Evolutionary conservation across 2,888 invertebrate species (phyloP), one percentile per base, ranked within the genome.

Genomic region (Myopa testacea): DNA sequence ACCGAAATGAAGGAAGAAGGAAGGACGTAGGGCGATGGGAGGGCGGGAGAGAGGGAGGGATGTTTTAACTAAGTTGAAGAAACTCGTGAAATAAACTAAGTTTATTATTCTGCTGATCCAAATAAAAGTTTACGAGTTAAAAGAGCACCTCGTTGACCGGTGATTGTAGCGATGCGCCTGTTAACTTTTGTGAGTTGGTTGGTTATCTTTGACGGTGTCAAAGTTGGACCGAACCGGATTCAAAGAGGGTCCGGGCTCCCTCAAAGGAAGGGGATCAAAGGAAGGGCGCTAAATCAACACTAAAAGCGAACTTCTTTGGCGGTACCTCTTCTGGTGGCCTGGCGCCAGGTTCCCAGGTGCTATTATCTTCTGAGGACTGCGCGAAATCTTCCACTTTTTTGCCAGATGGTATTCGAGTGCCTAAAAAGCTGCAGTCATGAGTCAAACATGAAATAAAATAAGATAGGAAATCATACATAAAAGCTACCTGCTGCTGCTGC

Each of bases 401-500:
- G 10, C n/a, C 16, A 4, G 34, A 10, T 60, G 37, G 58, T 38
- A 37, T 58, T 69, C 40, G 38, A 58, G 72, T 60, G 72, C 72
- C 72, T 72, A 72, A 72, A 72, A 72, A 5, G 58, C 58, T 60
- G 72, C 45, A 45, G 10, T 60, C 72, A 72, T 62, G 60, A 72
- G n/a, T 62, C 38, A 60, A 72, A 60, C 38, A 58, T 58, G 26
- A 71, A 71, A 37, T 52, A 10, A 52, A 63, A 63, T 8, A 63
- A 63, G 37, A 63, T 5, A 3, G 5, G 8, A 26, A 69, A 34
- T n/a, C 26, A 69, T 50, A 10, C 69, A 69, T 19, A 69, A 69
- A 52, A 69, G 45, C 45, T 52, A 26, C 12, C 40, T 26, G 19
- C 26, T 50, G 7, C 16, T 40, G 60, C 45, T 62, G 50, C 34